Conservation (phyloP, 2,113 vertebrate species). For the Lethenteron camtschaticum region DNA sequence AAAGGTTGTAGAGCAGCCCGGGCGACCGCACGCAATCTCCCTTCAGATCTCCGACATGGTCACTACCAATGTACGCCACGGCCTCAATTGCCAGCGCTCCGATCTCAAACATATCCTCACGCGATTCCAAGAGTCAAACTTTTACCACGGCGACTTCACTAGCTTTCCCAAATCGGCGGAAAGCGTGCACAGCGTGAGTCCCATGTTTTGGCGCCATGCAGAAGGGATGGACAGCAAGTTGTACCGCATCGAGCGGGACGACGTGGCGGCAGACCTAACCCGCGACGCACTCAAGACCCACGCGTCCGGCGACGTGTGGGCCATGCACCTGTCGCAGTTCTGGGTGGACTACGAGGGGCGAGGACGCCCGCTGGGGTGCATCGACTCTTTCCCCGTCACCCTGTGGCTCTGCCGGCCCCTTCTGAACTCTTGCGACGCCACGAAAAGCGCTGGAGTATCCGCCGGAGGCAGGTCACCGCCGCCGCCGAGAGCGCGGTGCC, state of each 20-base stretch:
- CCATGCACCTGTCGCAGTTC: conserved; percentile 38
- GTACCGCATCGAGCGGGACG: conserved; percentile 30
- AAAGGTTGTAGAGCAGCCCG: conserved; percentile 40
- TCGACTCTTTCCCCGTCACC: conserved; percentile 57
- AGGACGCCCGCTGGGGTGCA: conserved; percentile 40
- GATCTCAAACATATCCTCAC: conserved; percentile 57
- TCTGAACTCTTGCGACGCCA: conserved; percentile 23
- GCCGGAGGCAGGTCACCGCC: conserved; percentile 10
- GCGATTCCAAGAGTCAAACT: conserved; percentile 30
- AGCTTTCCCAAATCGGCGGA: conserved; percentile 39
- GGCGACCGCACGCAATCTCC: conserved; percentile 48
- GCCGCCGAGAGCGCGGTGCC: not conserved
- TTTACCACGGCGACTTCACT: conserved; percentile 39
- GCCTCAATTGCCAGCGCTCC: conserved; percentile 51
- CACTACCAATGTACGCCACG: conserved; percentile 61
- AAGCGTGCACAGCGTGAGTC: conserved; percentile 42
- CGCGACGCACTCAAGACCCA: conserved; percentile 38
- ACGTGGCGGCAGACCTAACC: conserved; percentile 26
- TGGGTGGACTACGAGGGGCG: conserved; percentile 60
- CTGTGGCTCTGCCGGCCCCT: conserved; percentile 47
- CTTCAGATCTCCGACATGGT: conserved; percentile 25
- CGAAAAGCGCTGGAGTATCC: conserved; percentile 27
- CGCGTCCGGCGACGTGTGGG: conserved; percentile 62
- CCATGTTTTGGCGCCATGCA: conserved; percentile 39
- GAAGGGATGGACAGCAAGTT: conserved; percentile 57